Conservation (phyloP, 23 tunicate genomes). For the Ascidia mentula region DNA sequence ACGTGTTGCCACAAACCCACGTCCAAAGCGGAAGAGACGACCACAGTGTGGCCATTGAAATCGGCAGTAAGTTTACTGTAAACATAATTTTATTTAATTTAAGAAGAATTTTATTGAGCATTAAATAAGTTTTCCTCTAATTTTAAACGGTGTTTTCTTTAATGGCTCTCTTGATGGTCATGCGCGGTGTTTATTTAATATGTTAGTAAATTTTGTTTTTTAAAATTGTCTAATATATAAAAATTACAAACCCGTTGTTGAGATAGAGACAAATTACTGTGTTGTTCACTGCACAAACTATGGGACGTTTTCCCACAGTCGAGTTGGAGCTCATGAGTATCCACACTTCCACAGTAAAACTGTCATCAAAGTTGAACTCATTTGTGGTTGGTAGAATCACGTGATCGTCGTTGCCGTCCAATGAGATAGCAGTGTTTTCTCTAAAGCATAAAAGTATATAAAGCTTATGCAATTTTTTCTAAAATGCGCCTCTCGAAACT, state of each 20-base stretch:
- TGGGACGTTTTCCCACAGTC: conserved; percentile 11
- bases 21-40: background rate
- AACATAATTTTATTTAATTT: no score
- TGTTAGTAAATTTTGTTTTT: no score
- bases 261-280: conserved; percentile 19
- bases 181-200: no score
- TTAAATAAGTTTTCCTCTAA: no score
- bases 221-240: no score
- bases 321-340: background rate
- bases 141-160: no score
- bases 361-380: conserved; percentile 14
- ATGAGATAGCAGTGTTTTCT: background rate
- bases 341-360: conserved; percentile 28
- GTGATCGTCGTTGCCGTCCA: conserved; percentile 13
- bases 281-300: conserved; percentile 7
- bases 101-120: no score
- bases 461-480: background rate
- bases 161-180: no score
- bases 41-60: background rate
- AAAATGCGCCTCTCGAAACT: no score
- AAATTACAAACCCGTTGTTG: conserved; percentile 8
- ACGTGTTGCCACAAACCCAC: conserved; percentile 26
- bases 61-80: background rate
- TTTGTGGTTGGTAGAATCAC: conserved; percentile 6
- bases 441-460: background rate